Percentiles rank a stretch among this genome's conserved stretches.
phyloP scores from a whole-genome alignment of 2,797 vertebrate species.

The Synanceia verrucosa region DNA sequence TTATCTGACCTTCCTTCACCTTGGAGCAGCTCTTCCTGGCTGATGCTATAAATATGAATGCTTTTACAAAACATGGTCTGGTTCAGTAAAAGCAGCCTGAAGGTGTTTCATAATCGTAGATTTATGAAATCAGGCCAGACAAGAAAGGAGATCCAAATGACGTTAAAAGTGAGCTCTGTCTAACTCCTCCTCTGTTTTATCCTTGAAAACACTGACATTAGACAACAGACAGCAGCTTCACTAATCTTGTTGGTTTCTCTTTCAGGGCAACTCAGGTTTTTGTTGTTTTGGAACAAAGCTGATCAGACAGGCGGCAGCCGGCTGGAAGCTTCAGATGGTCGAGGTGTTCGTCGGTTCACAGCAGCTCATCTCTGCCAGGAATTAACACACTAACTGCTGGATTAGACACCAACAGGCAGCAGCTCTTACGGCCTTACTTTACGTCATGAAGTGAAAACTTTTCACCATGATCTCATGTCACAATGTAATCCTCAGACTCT shows the following conservation, averaged over 20 bases:
- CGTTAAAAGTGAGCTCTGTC: slow-evolving; percentile 18
- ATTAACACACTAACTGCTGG: slow-evolving; percentile 19
- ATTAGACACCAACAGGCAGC: neutral
- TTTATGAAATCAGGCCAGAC: slow-evolving; percentile 32
- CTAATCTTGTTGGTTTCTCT: slow-evolving; percentile 40
- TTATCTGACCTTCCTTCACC: neutral
- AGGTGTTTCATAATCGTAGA: slow-evolving; percentile 34
- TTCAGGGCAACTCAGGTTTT: slow-evolving; percentile 2
- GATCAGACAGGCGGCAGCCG: slow-evolving; percentile 27
- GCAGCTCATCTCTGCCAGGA: slow-evolving; percentile 18
- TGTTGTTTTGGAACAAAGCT: slow-evolving; percentile 37
- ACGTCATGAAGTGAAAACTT: neutral
- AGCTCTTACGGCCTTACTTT: neutral
- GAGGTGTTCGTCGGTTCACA: slow-evolving; percentile 1
- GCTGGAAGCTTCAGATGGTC: slow-evolving; percentile 16
- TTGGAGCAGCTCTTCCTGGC: neutral
- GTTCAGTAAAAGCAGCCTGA: slow-evolving; percentile 12
- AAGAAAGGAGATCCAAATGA: slow-evolving; percentile 1
- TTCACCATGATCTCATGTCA: neutral
- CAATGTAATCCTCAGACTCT: neutral
- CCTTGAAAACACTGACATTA: slow-evolving; percentile 23
- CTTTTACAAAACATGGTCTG: neutral
- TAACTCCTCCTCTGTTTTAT: slow-evolving; percentile 21
- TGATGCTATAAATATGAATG: slow-evolving; percentile 13
- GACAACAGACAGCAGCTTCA: slow-evolving; percentile 17